Percentiles rank a stretch among this genome's conserved stretches.
These are phyloP conservation scores for Aleiodes sp. DNA, from an alignment of 1,140 invertebrate species.

Conservation along the genomic window DNA sequence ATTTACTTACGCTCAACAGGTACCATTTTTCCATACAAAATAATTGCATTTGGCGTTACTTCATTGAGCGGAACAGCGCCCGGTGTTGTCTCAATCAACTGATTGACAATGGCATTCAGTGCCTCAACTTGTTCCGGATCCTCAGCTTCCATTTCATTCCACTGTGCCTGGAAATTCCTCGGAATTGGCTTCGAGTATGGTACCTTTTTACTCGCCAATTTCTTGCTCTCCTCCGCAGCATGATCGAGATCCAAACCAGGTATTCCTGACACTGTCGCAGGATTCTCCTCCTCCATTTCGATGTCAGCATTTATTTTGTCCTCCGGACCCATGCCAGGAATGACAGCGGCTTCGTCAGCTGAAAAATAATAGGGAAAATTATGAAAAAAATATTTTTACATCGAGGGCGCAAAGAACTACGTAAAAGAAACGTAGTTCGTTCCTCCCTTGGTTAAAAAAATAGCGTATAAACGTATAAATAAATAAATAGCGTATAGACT, in stretches of 20 bases:
- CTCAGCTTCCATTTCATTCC: slow-evolving; percentile 84
- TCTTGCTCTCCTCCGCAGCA: slow-evolving; percentile 75
- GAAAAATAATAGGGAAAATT: slow-evolving; percentile 33
- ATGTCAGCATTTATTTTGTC: slow-evolving; percentile 80
- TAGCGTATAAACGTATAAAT: no score
- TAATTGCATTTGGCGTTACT: slow-evolving; percentile 78
- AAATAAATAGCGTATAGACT: neutral
- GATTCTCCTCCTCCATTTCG: slow-evolving; percentile 57
- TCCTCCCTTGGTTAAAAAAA: no score
- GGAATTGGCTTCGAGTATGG: slow-evolving; percentile 96
- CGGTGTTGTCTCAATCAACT: slow-evolving; percentile 76
- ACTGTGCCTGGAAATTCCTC: slow-evolving; percentile 93
- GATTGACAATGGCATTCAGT: slow-evolving; percentile 72
- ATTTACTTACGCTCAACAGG: slow-evolving; percentile 74
- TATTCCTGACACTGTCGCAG: slow-evolving; percentile 66
- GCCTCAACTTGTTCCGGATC: slow-evolving; percentile 66
- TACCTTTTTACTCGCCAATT: slow-evolving; percentile 77
- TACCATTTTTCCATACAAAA: slow-evolving; percentile 82
- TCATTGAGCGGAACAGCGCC: slow-evolving; percentile 76
- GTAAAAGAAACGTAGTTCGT: no score
- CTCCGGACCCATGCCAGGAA: slow-evolving; percentile 96
- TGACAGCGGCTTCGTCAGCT: slow-evolving; percentile 79
- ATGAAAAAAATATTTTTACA: slow-evolving; percentile 8
- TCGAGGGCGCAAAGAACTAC: no score
- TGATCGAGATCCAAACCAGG: slow-evolving; percentile 88